Conservation (phyloP, 2,113 vertebrate species). For the Actenoides hombroni region DNA sequence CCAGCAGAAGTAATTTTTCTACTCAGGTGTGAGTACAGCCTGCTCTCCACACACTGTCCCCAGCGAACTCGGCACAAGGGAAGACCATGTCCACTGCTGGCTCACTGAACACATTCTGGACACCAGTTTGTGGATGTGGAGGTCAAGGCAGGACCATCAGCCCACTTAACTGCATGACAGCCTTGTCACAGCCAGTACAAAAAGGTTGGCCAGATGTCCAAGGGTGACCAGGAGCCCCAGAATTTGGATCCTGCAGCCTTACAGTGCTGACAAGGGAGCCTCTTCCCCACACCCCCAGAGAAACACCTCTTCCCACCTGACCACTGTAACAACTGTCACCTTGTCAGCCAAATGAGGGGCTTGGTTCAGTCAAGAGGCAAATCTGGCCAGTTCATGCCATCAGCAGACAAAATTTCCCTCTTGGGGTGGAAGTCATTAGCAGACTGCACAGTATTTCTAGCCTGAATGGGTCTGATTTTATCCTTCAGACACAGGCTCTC, state of each 20-base stretch:
- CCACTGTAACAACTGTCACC: neutral
- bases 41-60: rapidly evolving
- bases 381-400: neutral
- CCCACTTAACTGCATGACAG: neutral
- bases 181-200: neutral
- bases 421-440: neutral
- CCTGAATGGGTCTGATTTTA: conserved; percentile 2
- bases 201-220: neutral
- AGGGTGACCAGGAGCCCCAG: neutral
- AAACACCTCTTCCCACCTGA: neutral
- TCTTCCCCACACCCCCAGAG: neutral
- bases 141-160: neutral
- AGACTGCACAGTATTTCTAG: neutral
- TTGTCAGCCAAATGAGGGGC: neutral
- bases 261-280: neutral
- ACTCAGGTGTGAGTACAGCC: neutral
- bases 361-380: neutral
- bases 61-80: rapidly evolving
- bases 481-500: neutral
- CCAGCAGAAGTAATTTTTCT: neutral
- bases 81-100: neutral
- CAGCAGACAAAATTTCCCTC: neutral
- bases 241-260: neutral
- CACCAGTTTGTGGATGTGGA: neutral
- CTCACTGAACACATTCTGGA: rapidly evolving